These are phyloP conservation scores for Erebia palarica DNA, from an alignment of 2,888 invertebrate genomes.

Conservation along the genomic window DNA sequence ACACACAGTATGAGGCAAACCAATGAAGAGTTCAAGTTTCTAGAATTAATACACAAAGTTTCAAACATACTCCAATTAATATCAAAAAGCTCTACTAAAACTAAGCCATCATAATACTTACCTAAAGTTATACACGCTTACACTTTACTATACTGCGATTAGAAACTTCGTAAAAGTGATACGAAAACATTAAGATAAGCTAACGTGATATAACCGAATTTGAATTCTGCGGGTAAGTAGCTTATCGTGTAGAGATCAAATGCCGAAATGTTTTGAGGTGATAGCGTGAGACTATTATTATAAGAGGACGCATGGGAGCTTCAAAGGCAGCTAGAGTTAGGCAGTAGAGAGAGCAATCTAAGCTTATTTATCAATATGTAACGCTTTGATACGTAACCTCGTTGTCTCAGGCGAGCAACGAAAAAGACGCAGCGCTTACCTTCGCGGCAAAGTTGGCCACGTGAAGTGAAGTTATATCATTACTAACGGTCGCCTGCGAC, in stretches of 20 bases:
- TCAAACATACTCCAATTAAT: background rate
- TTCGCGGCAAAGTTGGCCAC: too few species aligned
- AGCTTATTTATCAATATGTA: too few species aligned
- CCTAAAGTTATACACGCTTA: constrained; percentile 14
- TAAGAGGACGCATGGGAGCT: too few species aligned
- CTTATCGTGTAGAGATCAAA: constrained; percentile 52
- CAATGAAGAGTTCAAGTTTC: too few species aligned
- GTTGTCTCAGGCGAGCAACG: too few species aligned
- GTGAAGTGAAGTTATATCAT: too few species aligned
- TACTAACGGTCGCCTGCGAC: too few species aligned
- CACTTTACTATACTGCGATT: constrained; percentile 21
- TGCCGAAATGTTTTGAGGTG: background rate
- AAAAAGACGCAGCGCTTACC: too few species aligned
- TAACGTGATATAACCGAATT: constrained; percentile 58
- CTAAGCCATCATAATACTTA: constrained; percentile 17
- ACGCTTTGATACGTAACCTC: too few species aligned
- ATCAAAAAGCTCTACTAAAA: constrained; percentile 2
- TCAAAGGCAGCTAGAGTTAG: too few species aligned
- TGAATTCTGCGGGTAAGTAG: constrained; percentile 56
- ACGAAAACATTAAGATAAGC: constrained; percentile 51
- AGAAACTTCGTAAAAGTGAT: constrained; percentile 26
- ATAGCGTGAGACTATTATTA: too few species aligned
- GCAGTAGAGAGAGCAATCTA: too few species aligned
- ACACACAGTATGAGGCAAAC: background rate
- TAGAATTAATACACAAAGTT: background rate